A percentile compares a stretch with the other conserved stretches of the same genome.
Conservation (phyloP, 2,797 vertebrate species). For the Peromyscus nudipes region DNA sequence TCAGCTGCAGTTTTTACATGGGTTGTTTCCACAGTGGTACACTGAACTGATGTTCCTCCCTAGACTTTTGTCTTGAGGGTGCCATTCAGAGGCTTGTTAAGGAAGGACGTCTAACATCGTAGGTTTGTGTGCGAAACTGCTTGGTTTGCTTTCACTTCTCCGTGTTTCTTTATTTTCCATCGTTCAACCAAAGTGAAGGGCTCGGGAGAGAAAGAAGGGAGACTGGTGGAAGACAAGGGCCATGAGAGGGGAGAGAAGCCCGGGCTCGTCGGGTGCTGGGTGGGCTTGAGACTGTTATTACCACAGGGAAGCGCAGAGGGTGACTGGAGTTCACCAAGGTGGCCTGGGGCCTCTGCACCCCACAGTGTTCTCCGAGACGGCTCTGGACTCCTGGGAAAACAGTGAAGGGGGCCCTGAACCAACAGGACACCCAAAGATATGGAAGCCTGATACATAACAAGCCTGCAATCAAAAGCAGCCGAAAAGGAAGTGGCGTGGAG, state of each 20-base stretch:
- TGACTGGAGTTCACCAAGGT: neutral
- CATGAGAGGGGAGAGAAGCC: no score
- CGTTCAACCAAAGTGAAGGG: neutral
- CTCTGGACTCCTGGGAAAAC: neutral
- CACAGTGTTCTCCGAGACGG: neutral
- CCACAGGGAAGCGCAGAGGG: neutral
- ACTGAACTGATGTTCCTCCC: neutral
- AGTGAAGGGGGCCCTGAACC: neutral
- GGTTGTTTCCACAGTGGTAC: no score
- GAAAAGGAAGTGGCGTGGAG: neutral
- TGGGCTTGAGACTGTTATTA: neutral
- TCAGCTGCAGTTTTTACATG: neutral
- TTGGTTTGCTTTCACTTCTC: neutral
- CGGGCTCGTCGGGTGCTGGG: neutral
- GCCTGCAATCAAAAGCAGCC: accelerated
- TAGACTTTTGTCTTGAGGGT: neutral
- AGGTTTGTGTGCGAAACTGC: neutral
- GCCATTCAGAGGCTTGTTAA: neutral
- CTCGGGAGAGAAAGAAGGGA: neutral
- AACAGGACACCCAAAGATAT: neutral
- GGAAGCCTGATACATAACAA: neutral
- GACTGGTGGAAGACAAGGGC: neutral
- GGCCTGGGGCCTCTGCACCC: neutral
- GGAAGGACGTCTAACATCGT: neutral
- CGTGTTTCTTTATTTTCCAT: neutral